A percentile compares a stretch with the other conserved stretches of the same genome.
phyloP scores from a whole-genome alignment of 2,113 vertebrate genomes.

The Eretmochelys imbricata region DNA sequence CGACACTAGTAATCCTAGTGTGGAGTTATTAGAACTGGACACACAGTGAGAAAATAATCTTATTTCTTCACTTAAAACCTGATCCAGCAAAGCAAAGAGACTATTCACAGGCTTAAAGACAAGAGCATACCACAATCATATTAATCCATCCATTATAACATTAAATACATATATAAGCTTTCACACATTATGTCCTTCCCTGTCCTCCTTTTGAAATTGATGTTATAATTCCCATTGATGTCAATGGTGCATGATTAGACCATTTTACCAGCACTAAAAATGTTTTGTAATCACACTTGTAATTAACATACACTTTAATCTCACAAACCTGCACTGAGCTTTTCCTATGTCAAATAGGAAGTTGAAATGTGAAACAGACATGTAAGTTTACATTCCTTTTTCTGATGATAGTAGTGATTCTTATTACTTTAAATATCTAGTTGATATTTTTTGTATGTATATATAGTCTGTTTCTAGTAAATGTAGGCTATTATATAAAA shows the following conservation, averaged over 20 bases:
- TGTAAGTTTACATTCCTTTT: neutral
- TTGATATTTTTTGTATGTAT: neutral
- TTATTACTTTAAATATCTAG: neutral
- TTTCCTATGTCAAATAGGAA: neutral
- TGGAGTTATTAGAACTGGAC: neutral
- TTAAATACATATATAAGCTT: neutral
- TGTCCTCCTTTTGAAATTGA: neutral
- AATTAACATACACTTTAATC: fast-evolving
- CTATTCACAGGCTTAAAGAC: neutral
- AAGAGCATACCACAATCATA: neutral
- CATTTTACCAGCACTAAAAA: neutral
- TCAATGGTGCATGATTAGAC: neutral
- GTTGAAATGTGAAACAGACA: neutral
- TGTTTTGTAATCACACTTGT: neutral
- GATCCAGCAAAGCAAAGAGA: neutral
- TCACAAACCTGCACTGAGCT: neutral
- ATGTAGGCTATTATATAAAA: neutral
- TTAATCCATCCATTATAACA: neutral
- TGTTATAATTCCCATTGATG: neutral
- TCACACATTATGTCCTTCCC: neutral
- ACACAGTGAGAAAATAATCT: neutral
- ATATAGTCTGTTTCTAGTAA: neutral
- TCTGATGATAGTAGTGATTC: neutral
- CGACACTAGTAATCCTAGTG: neutral
- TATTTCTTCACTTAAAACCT: neutral